Conservation (phyloP, 2,888 invertebrate genomes). For the Chironomus riparius region DNA sequence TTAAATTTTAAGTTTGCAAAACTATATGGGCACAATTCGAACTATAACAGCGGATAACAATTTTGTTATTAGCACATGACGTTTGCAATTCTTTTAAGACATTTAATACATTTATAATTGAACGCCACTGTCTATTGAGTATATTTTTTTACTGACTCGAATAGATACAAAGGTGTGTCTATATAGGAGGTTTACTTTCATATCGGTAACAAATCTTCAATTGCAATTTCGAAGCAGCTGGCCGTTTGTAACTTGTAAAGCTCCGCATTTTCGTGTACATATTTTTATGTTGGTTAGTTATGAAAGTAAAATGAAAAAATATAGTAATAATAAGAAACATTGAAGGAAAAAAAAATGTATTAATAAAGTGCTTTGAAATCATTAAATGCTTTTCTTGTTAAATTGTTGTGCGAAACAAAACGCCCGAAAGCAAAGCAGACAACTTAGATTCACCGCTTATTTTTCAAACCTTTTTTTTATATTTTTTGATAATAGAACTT, state of each 20-base stretch:
- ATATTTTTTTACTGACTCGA: not conserved
- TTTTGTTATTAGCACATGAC: not conserved
- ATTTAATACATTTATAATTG: conserved; percentile 14
- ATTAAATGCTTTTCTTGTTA: conserved; percentile 19
- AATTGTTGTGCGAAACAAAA: conserved; percentile 8
- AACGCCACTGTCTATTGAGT: conserved; percentile 24
- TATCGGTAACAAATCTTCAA: conserved; percentile 28
- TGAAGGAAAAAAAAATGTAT: conserved; percentile 9
- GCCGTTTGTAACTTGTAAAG: conserved; percentile 14
- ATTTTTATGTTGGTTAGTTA: conserved; percentile 1
- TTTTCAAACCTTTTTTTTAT: not conserved
- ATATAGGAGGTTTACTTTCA: conserved; percentile 26
- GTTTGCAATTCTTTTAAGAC: not conserved
- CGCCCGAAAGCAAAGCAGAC: conserved; percentile 25
- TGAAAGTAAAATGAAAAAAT: conserved; percentile 9
- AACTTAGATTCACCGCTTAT: not conserved
- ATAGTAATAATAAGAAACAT: not conserved
- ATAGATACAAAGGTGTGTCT: conserved; percentile 26
- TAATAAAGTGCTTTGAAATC: conserved; percentile 26
- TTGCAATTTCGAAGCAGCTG: conserved; percentile 27
- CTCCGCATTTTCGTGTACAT: conserved; percentile 1
- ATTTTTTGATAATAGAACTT: conserved; percentile 21
- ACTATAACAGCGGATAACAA: not conserved
- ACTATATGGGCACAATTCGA: too few species aligned
- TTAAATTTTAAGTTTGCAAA: too few species aligned